Conservation (phyloP, 2,113 vertebrate genomes). For the Ctenodactylus gundi region DNA sequence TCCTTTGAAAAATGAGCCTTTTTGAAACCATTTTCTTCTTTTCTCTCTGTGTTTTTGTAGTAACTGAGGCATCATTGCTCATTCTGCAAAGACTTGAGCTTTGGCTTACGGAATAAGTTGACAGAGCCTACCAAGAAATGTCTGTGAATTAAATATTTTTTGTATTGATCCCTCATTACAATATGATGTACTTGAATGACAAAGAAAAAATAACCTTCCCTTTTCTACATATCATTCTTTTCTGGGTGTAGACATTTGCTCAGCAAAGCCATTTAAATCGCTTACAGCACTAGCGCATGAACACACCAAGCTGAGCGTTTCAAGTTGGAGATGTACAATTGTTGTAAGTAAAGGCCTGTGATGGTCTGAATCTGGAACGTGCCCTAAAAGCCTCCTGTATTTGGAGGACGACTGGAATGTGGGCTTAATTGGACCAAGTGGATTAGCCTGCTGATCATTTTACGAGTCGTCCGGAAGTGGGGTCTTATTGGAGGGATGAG, state of each 20-base stretch:
- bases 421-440: no score
- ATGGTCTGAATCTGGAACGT: no score
- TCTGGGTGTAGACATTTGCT: neutral
- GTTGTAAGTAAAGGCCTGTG: neutral
- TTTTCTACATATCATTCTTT: neutral
- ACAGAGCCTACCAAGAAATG: constrained; percentile 20
- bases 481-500: no score
- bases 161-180: neutral
- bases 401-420: no score
- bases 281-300: neutral
- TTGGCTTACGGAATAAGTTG: constrained; percentile 31
- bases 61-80: neutral
- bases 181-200: neutral
- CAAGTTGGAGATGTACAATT: neutral
- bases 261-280: neutral
- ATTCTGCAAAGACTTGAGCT: neutral
- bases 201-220: neutral
- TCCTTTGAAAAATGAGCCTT: constrained; percentile 55
- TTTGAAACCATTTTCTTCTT: neutral
- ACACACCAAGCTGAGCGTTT: neutral
- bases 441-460: no score
- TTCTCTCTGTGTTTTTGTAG: neutral
- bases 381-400: no score
- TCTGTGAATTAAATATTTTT: constrained; percentile 19
- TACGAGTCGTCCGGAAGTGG: no score